phyloP scores from a whole-genome alignment of 2,797 vertebrate species.

The Champsocephalus esox region DNA sequence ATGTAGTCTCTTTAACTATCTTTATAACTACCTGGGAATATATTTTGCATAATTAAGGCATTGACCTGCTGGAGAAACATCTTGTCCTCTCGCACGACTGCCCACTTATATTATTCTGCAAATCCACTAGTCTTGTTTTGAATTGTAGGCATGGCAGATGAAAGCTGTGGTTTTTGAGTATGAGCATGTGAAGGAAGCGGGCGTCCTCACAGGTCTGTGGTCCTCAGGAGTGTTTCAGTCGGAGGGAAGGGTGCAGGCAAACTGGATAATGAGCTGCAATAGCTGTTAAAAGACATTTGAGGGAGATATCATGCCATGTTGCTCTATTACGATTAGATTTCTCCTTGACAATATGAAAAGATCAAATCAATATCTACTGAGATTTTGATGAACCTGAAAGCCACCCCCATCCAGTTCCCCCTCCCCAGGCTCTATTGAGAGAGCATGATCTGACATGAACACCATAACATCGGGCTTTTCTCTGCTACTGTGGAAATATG shows the following conservation, averaged over 20 bases:
- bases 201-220: slow-evolving; percentile 54
- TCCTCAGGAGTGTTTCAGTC: slow-evolving; percentile 42
- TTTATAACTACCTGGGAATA: slow-evolving; percentile 71
- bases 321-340: slow-evolving; percentile 83
- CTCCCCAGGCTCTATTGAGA: slow-evolving; percentile 67
- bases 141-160: slow-evolving; percentile 19
- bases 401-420: slow-evolving; percentile 50
- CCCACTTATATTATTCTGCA: slow-evolving; percentile 41
- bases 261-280: slow-evolving; percentile 74
- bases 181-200: slow-evolving; percentile 50
- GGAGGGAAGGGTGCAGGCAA: slow-evolving; percentile 48
- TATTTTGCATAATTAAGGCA: slow-evolving; percentile 66
- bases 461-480: slow-evolving; percentile 47
- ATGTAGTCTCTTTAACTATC: slow-evolving; percentile 65
- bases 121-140: slow-evolving; percentile 38
- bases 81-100: slow-evolving; percentile 36
- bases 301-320: slow-evolving; percentile 79
- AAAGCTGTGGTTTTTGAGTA: slow-evolving; percentile 47
- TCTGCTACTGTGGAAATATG: slow-evolving; percentile 67
- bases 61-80: slow-evolving; percentile 59
- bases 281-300: slow-evolving; percentile 75
- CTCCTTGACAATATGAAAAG: slow-evolving; percentile 85
- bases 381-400: slow-evolving; percentile 80
- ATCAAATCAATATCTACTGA: slow-evolving; percentile 85
- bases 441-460: slow-evolving; percentile 72